A percentile compares a stretch with the other conserved stretches of the same genome.
These are phyloP conservation scores for Tragelaphus scriptus DNA, from an alignment of 2,113 vertebrate species.

Conservation along the genomic window DNA sequence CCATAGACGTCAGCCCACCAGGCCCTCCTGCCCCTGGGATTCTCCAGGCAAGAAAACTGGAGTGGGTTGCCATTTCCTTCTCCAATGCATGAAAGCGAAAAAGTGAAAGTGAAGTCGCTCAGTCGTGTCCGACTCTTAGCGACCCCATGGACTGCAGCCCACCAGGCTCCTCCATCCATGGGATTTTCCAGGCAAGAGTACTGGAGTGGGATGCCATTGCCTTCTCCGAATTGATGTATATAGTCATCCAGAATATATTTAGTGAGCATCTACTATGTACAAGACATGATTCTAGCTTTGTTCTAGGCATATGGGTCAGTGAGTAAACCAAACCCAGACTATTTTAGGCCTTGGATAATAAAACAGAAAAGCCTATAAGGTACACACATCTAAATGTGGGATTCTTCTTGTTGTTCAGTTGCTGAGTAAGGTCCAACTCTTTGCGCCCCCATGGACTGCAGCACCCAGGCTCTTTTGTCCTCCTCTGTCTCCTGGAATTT, in stretches of 20 bases:
- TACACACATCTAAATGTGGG: background rate
- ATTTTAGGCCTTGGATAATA: background rate
- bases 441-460: background rate
- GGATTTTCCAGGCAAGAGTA: no score
- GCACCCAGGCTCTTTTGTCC: background rate
- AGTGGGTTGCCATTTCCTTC: no score
- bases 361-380: background rate
- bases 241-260: slow-evolving; percentile 15
- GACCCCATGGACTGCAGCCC: no score
- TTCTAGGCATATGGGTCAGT: background rate
- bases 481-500: background rate
- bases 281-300: background rate
- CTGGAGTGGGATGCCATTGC: no score
- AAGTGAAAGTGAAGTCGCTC: no score
- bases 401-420: background rate
- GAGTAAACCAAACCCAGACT: background rate
- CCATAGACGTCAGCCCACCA: no score
- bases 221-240: background rate
- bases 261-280: background rate
- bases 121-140: no score
- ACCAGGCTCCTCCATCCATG: no score
- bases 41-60: no score
- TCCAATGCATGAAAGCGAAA: no score
- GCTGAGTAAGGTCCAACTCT: background rate
- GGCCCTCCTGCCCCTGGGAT: no score